Base-by-base conservation (phyloP, 1,140 invertebrate genomes). In the Hypsibius dujardini region DNA sequence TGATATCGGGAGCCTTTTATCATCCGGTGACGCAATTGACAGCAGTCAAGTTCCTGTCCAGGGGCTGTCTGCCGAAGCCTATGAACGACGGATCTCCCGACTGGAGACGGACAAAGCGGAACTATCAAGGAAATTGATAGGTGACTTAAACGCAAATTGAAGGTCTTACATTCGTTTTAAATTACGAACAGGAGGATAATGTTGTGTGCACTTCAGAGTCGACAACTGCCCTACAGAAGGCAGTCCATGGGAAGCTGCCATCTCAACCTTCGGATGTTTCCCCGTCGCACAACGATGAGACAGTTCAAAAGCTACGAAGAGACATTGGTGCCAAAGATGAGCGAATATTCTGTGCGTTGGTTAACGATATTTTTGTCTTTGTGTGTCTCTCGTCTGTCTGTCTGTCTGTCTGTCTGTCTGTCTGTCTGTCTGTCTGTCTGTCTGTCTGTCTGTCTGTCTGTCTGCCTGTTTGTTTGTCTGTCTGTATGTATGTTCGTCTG, bases 71-170 rank as follows among this genome's bases (percentile, higher is more conserved):
- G 71, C 73, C 14, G 67, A 77, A 70, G 79, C 83, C 70, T 83
- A 81, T 74, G 84, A 85, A 71, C 82, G 84, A 74, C 82, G 82
- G 75, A 81, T 86, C 47, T 80, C 84, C 74, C 76, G 81, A 72
- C 79, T 88, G 12, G 86, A 88, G 76, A 82, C 83, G 74, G 86
- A 88, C 77, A 88, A 87, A 74, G 80, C 80, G 72, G 84, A 86
- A 75, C 77, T 88, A 70, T 77, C 80, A 42, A 82, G 83, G 76
- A 84, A 83, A 75, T 75, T 86, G 56, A 79, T 82, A 70, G 85
- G 85, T 80, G 75, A 74, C 12, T 15, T 15, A 67, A 42, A 67
- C 45, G 70, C 72, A 71, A 71, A 60, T 46, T 28, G 28, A 28
- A 28, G 28, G 28, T 28, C 28, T 28, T 28, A 28, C 28, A 28